phyloP scores from a whole-genome alignment of 2,797 vertebrate genomes.

The Antrozous pallidus region DNA sequence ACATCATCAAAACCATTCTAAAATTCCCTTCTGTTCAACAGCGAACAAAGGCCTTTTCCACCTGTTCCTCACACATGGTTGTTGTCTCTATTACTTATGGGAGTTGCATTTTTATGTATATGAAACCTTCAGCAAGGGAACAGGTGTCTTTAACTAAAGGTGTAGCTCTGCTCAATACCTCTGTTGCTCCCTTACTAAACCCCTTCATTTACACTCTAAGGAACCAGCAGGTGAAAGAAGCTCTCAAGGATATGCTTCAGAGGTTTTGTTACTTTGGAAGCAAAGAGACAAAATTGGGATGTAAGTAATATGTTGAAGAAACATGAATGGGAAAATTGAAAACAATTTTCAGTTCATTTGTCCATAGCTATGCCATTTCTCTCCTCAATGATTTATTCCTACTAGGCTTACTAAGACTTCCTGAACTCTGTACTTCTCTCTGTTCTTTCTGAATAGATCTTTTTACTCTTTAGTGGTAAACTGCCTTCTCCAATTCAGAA shows the following conservation, averaged over 20 bases:
- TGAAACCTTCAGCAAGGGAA: constrained; percentile 57
- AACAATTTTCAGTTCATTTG: not conserved
- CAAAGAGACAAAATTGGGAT: not conserved
- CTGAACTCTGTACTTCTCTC: not conserved
- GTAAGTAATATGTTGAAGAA: not conserved
- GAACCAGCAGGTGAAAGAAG: not conserved
- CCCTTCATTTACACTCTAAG: not conserved
- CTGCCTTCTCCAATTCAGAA: not conserved
- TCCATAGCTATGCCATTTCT: not conserved
- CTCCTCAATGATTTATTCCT: not conserved
- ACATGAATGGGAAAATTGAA: not conserved
- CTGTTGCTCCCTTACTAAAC: not conserved
- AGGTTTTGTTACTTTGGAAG: not conserved
- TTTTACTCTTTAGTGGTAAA: not conserved
- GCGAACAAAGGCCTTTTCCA: not conserved
- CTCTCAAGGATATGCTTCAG: not conserved
- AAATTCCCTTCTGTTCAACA: not conserved
- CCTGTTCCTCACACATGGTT: not conserved
- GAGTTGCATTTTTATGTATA: constrained; percentile 72
- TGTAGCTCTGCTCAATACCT: constrained; percentile 32
- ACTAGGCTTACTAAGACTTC: not conserved
- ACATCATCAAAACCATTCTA: not conserved
- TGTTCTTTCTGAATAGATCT: not conserved
- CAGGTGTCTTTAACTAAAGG: constrained; percentile 38
- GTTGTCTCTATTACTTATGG: constrained; percentile 54